phyloP scores from a whole-genome alignment of 2,797 vertebrate species.

The Gastrophryne carolinensis region DNA sequence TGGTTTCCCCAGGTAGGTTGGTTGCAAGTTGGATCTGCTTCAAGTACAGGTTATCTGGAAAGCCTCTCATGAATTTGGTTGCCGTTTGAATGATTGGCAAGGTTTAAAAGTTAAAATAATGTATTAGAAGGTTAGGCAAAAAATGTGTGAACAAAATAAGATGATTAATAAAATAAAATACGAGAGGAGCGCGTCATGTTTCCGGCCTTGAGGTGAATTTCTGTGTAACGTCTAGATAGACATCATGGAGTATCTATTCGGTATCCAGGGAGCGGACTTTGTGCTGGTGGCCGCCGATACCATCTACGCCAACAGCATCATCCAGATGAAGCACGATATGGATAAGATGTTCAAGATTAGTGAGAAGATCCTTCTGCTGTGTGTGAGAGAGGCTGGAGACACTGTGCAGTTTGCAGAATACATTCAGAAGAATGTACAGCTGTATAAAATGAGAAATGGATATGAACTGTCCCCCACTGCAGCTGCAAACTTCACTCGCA shows the following conservation, averaged over 20 bases:
- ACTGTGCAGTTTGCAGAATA: constrained; percentile 98
- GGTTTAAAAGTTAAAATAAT: too few species aligned
- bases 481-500: constrained; percentile 94
- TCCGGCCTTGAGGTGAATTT: constrained; percentile 12
- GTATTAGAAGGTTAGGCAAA: too few species aligned
- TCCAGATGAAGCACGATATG: constrained; percentile 95
- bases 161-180: too few species aligned
- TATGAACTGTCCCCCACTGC: constrained; percentile 94
- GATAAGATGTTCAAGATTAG: constrained; percentile 99
- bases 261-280: constrained; percentile 89
- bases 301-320: constrained; percentile 87
- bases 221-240: constrained; percentile 56
- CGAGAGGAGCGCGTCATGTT: background rate
- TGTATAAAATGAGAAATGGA: constrained; percentile 98
- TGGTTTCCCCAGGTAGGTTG: too few species aligned
- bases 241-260: constrained; percentile 91
- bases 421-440: constrained; percentile 97
- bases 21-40: too few species aligned
- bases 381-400: constrained; percentile 94
- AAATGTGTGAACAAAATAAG: too few species aligned
- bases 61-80: too few species aligned
- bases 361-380: constrained; percentile 92
- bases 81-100: too few species aligned
- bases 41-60: too few species aligned
- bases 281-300: constrained; percentile 90